These are phyloP conservation scores for Oscheius sp. DNA, from an alignment of 2,888 invertebrate species.

Conservation along the genomic window DNA sequence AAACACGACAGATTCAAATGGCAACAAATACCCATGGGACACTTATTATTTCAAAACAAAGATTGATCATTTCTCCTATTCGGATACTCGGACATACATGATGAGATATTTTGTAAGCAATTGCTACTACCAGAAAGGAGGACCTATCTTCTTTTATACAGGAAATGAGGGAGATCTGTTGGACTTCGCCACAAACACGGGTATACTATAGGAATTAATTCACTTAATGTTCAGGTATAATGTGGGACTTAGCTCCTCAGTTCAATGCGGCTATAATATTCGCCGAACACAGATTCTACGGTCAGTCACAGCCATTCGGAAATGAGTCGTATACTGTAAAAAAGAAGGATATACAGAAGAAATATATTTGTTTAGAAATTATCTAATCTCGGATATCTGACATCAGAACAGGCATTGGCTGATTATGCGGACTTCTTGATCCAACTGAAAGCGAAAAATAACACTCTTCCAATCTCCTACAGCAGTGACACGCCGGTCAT, in stretches of 20 bases:
- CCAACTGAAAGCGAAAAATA: conserved; percentile 72
- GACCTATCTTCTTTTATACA: conserved; percentile 89
- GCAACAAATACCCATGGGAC: conserved; percentile 26
- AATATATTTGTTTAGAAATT: not conserved
- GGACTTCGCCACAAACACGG: conserved; percentile 85
- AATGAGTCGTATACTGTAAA: conserved; percentile 70
- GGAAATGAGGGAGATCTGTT: conserved; percentile 94
- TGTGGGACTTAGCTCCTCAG: conserved; percentile 86
- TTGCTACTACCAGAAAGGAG: conserved; percentile 68
- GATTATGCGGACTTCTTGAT: conserved; percentile 86
- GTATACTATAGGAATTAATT: conserved; percentile 74
- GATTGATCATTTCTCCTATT: conserved; percentile 26
- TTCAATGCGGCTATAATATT: conserved; percentile 85
- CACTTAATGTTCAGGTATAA: conserved; percentile 77
- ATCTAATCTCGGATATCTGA: conserved; percentile 77
- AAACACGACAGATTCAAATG: too few relatives aligned
- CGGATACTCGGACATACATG: conserved; percentile 2
- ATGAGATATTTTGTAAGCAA: conserved; percentile 24
- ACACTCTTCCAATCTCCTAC: conserved; percentile 32
- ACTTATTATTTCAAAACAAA: conserved; percentile 18
- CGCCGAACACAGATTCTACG: conserved; percentile 97
- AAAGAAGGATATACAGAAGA: not conserved
- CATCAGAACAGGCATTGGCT: conserved; percentile 88
- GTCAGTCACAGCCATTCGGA: conserved; percentile 86
- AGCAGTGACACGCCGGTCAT: conserved; percentile 79